Evolutionary conservation across 35 echinoderm and acorn worm species (phyloP).

Genomic region (Amphiura filiformis): DNA sequence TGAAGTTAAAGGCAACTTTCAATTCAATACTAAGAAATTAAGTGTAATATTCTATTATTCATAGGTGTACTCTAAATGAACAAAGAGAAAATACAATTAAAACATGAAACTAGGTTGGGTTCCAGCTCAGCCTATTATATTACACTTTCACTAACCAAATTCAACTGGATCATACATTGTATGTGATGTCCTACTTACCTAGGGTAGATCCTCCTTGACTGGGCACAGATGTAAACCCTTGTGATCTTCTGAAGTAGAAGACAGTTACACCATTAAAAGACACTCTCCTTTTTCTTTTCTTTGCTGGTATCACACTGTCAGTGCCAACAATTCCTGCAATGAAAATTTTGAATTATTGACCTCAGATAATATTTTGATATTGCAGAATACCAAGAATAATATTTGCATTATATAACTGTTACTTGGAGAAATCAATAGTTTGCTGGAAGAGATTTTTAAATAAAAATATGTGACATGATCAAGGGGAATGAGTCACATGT

Average conservation of each 20-base stretch:
- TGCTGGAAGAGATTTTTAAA: neutral
- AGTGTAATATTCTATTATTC: too few relatives aligned
- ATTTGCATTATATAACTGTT: neutral
- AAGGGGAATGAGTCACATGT: too few relatives aligned
- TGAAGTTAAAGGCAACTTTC: neutral
- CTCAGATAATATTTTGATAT: neutral
- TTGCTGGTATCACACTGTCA: constrained; percentile 11
- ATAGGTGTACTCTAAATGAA: too few relatives aligned
- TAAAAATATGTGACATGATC: too few relatives aligned
- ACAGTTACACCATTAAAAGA: constrained; percentile 91
- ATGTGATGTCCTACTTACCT: too few relatives aligned
- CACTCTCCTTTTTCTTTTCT: constrained; percentile 75
- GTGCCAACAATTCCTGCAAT: neutral
- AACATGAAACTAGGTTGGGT: too few relatives aligned
- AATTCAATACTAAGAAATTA: too few relatives aligned
- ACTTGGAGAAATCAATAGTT: neutral
- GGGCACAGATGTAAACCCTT: constrained; percentile 94
- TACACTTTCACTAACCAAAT: too few relatives aligned
- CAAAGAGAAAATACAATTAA: too few relatives aligned
- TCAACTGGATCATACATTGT: too few relatives aligned
- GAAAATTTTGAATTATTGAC: neutral
- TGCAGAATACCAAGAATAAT: neutral
- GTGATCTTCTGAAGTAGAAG: constrained; percentile 81
- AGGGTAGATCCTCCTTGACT: constrained; percentile 95
- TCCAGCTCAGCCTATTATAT: too few relatives aligned